Evolutionary conservation across 1,140 invertebrate genomes (phyloP), one percentile per base, ranked within the genome.

Genomic region (Drosophila kohkoa): DNA sequence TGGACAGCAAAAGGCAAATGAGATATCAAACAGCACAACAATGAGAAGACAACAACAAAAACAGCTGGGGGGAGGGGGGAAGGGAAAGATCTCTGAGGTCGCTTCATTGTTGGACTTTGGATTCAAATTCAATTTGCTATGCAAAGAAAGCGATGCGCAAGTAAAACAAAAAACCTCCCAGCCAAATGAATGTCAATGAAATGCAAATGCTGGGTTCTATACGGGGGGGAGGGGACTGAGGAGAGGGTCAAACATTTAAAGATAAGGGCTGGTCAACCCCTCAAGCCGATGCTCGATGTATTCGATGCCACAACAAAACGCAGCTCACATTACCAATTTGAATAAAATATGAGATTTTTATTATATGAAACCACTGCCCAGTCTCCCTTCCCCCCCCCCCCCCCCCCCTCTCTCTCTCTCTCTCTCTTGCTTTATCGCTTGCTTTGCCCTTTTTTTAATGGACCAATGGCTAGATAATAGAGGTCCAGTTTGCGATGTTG

Each of bases 311-410:
- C 20, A 25, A 25, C 20, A 25, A 25, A 25, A 49, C 28, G 52
- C n/a, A 38, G 69, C 71, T 89, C 83, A 66, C 85, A 91, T 89
- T 89, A 91, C 77, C 85, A 91, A 86, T 91, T 91, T 91, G 79
- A 91, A 91, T 91, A 91, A 91, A 91, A 91, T 91, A 91, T 91
- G 89, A 91, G 89, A 73, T 78, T 90, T 90, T 90, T 90, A 90
- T 90, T 74, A 90, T 90, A 60, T 55, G 67, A 70, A 66, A 58
- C 43, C 52, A 76, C 35, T 32, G 38, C 63, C 8, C 11, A 52
- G 1, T 41, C 20, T 2, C 15, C 15, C 15, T 2, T 11, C n/a
- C 25, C 38, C 28, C 35, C 38, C 28, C 35, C 38, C 28, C 35
- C 38, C 28, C 35, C n/a, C n/a, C 38, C 28, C 35, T 1, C n/a